Evolutionary conservation across 2,113 vertebrate species (phyloP).

Genomic region (Caranx ignobilis): DNA sequence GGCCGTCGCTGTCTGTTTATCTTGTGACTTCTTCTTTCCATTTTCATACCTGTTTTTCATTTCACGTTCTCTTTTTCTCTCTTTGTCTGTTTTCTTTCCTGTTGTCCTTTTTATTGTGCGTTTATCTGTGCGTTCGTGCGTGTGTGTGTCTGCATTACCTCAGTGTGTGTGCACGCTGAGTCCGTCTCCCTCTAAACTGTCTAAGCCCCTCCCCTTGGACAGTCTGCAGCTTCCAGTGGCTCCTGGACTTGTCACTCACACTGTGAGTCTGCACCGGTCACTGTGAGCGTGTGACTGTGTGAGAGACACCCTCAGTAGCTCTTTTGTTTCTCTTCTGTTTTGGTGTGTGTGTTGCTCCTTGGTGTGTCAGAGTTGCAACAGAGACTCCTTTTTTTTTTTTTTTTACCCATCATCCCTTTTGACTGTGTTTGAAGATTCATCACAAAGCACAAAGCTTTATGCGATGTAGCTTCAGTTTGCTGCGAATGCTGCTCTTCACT

Average conservation of each 20-base stretch:
- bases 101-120: slow-evolving; percentile 17
- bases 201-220: slow-evolving; percentile 79
- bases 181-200: slow-evolving; percentile 78
- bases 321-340: slow-evolving; percentile 13
- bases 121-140: slow-evolving; percentile 8
- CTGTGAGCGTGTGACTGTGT: slow-evolving; percentile 45
- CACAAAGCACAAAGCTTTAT: neutral
- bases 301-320: slow-evolving; percentile 1
- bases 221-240: slow-evolving; percentile 76
- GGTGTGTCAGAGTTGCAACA: neutral
- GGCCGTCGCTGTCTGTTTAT: neutral
- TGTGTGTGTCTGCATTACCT: slow-evolving; percentile 7
- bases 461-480: neutral
- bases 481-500: neutral
- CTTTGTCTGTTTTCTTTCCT: slow-evolving; percentile 40
- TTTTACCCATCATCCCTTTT: neutral
- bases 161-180: slow-evolving; percentile 80
- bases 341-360: slow-evolving; percentile 30
- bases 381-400: neutral
- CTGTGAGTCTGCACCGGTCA: slow-evolving; percentile 71
- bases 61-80: slow-evolving; percentile 51
- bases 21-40: slow-evolving; percentile 39
- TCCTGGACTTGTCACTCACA: slow-evolving; percentile 80
- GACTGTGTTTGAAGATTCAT: neutral
- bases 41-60: slow-evolving; percentile 59